Conservation (phyloP, 2,888 invertebrate genomes). For the Amphimallon solstitiale region DNA sequence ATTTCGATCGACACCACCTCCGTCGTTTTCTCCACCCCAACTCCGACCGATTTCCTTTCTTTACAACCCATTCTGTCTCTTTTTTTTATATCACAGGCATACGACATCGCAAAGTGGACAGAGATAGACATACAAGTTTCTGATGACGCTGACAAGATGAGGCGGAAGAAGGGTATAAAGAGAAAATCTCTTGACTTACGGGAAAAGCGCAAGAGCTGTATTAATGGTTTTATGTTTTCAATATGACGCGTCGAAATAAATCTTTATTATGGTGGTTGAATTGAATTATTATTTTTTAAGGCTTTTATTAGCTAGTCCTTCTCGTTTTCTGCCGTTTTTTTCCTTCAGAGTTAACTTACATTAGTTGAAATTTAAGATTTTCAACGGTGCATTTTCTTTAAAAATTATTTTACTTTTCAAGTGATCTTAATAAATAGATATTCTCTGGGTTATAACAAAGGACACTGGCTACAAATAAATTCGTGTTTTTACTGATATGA, state of each 20-base stretch:
- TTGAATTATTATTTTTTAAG: constrained; percentile 20
- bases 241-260: constrained; percentile 35
- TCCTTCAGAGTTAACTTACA: too few species aligned
- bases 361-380: too few species aligned
- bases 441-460: too few species aligned
- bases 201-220: background rate
- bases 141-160: background rate
- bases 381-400: too few species aligned
- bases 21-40: background rate
- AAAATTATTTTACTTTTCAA: too few species aligned
- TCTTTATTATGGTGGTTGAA: constrained; percentile 35
- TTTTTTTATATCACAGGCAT: background rate
- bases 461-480: too few species aligned
- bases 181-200: background rate
- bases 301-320: background rate
- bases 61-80: background rate
- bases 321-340: background rate
- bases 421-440: too few species aligned
- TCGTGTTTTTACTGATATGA: too few species aligned
- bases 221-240: constrained; percentile 38
- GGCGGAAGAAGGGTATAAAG: background rate
- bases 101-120: background rate
- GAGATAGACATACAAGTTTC: background rate
- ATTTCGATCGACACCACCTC: background rate
- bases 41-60: background rate